phyloP scores from a whole-genome alignment of 2,113 vertebrate species.

The Triplophysa dalaica region DNA sequence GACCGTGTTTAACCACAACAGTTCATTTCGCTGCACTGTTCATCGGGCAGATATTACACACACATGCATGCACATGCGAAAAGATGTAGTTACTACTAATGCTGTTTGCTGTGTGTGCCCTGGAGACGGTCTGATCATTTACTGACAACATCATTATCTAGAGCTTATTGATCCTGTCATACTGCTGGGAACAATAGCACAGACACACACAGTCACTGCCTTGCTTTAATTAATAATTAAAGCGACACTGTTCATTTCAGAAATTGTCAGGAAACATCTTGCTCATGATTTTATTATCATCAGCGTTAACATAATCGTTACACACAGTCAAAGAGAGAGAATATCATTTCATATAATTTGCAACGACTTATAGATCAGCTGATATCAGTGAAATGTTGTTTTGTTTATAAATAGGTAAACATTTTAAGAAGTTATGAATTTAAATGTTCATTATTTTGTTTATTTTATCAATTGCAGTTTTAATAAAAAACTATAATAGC shows the following conservation, averaged over 20 bases:
- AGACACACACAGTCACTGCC: conserved; percentile 28
- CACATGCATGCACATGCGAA: neutral
- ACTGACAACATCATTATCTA: conserved; percentile 58
- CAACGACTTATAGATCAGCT: conserved; percentile 7
- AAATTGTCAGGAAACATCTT: conserved; percentile 32
- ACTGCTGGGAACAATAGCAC: conserved; percentile 47
- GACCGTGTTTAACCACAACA: neutral
- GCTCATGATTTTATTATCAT: conserved; percentile 11
- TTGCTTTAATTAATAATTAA: conserved; percentile 39
- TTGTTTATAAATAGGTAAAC: neutral
- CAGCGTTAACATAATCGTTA: conserved; percentile 29
- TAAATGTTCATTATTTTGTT: too few relatives aligned
- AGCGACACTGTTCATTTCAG: conserved; percentile 22
- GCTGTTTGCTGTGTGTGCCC: conserved; percentile 45
- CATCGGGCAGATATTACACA: neutral
- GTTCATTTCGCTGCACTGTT: neutral
- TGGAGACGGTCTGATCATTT: conserved; percentile 52
- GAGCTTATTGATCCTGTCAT: conserved; percentile 51
- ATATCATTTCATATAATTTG: neutral
- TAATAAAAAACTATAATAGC: too few relatives aligned
- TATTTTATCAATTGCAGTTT: too few relatives aligned
- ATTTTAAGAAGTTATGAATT: too few relatives aligned
- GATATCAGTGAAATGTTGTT: conserved; percentile 6
- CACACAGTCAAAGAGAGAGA: neutral
- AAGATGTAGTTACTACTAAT: conserved; percentile 35